A percentile compares a stretch with the other conserved stretches of the same genome.
Evolutionary conservation across 1,140 invertebrate genomes (phyloP).

Genomic region (Calosoma granatense): DNA sequence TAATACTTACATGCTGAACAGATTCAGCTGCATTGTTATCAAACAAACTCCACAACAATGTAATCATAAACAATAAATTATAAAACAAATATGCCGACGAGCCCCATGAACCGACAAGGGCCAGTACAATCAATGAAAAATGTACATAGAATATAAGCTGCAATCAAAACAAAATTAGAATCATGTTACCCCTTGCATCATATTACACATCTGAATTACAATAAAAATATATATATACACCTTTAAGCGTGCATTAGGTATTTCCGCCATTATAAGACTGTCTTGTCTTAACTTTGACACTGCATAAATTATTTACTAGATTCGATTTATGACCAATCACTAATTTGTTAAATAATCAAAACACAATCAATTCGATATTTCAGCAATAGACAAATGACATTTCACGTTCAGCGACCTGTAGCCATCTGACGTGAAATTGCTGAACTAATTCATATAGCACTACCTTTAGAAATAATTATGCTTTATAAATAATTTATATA

Average conservation of each 20-base stretch:
- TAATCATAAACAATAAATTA: slow-evolving; percentile 14
- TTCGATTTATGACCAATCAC: neutral
- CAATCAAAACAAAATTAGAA: neutral
- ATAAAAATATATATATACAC: neutral
- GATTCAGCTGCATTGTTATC: slow-evolving; percentile 14
- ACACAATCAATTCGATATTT: no score
- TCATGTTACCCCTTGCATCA: neutral
- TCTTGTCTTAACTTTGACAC: neutral
- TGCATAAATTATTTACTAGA: slow-evolving; percentile 16
- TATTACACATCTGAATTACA: no score
- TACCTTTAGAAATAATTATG: no score
- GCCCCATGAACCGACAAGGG: slow-evolving; percentile 16
- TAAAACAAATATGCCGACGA: slow-evolving; percentile 16
- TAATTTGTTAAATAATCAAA: neutral
- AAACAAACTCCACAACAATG: slow-evolving; percentile 15
- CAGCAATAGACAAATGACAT: no score
- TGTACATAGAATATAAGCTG: slow-evolving; percentile 16
- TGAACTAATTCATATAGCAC: no score
- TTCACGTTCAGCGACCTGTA: no score
- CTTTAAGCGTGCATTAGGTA: neutral
- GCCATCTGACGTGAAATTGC: no score
- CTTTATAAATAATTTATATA: no score
- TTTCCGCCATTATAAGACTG: neutral
- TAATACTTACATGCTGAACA: slow-evolving; percentile 15
- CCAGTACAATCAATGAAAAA: slow-evolving; percentile 15